These are phyloP conservation scores for Paracanthobrama guichenoti DNA, from an alignment of 2,113 vertebrate genomes.

Conservation along the genomic window DNA sequence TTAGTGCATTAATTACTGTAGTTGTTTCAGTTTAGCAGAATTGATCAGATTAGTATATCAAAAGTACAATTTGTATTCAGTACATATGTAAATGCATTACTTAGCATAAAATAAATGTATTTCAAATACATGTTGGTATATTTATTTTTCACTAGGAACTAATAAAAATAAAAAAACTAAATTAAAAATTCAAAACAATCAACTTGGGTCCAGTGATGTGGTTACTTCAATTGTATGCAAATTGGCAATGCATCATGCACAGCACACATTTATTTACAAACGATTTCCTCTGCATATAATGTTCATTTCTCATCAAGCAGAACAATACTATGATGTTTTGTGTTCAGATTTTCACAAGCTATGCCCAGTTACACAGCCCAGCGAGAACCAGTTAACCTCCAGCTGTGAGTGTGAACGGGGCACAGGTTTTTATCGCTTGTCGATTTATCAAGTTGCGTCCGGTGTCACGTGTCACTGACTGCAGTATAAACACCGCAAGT, in stretches of 20 bases:
- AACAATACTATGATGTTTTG: not conserved
- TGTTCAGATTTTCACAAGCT: not conserved
- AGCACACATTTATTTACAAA: not conserved
- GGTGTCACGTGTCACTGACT: not conserved
- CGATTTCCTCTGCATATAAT: not conserved
- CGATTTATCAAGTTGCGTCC: not conserved
- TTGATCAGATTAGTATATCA: too few relatives aligned
- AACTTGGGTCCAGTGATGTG: too few relatives aligned
- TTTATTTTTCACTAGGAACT: too few relatives aligned
- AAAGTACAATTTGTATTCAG: too few relatives aligned
- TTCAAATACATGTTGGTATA: too few relatives aligned
- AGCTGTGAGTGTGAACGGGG: not conserved
- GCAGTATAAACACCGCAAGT: not conserved
- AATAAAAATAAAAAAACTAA: not conserved
- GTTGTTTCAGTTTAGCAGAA: too few relatives aligned
- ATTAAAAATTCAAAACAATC: not conserved
- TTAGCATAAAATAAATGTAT: too few relatives aligned
- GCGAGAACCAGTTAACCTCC: not conserved
- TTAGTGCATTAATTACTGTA: too few relatives aligned
- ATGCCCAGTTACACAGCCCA: not conserved
- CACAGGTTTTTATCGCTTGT: not conserved
- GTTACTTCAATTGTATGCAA: not conserved
- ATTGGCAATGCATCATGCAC: not conserved
- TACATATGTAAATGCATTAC: too few relatives aligned
- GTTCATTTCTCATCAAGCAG: not conserved